Conservation (phyloP, 92 coral and sea anemone genomes). For the Montipora capitata region DNA sequence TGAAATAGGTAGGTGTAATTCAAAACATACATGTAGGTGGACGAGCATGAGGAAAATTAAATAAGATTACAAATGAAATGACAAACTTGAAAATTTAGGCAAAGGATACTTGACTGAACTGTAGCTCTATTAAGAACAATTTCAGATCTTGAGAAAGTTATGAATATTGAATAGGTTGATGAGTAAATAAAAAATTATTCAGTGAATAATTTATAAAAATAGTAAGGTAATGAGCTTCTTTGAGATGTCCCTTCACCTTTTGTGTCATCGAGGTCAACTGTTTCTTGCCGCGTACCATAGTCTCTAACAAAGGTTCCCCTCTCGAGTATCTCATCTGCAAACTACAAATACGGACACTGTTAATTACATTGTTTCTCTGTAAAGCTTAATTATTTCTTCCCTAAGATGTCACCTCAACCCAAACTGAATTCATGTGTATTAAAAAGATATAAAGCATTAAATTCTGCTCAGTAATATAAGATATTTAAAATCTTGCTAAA, state of each 20-base stretch:
- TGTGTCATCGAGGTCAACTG: conserved; percentile 40
- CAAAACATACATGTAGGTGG: background rate
- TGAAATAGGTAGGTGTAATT: conserved; percentile 6
- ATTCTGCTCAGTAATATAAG: background rate
- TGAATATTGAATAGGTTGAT: background rate
- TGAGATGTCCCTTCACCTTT: conserved; percentile 22
- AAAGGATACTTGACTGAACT: conserved; percentile 5
- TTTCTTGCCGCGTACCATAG: conserved; percentile 47
- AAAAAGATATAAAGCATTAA: too few relatives aligned
- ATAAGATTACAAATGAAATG: conserved; percentile 5
- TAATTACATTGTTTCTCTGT: background rate
- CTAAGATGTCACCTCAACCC: background rate
- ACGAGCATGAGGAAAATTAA: conserved; percentile 2
- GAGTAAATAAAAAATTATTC: background rate
- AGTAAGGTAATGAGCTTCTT: background rate
- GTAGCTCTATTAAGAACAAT: conserved; percentile 10
- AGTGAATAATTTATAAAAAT: background rate
- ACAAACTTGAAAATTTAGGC: conserved; percentile 14
- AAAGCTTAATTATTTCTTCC: background rate
- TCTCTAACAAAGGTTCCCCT: conserved; percentile 38
- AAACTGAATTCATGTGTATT: too few relatives aligned
- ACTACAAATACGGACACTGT: conserved; percentile 13
- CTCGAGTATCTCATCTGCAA: conserved; percentile 27
- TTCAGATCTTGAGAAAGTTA: conserved; percentile 5
- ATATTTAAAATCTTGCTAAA: background rate